These are phyloP conservation scores for Pygoscelis adeliae DNA, from an alignment of 2,113 vertebrate species.

Conservation along the genomic window DNA sequence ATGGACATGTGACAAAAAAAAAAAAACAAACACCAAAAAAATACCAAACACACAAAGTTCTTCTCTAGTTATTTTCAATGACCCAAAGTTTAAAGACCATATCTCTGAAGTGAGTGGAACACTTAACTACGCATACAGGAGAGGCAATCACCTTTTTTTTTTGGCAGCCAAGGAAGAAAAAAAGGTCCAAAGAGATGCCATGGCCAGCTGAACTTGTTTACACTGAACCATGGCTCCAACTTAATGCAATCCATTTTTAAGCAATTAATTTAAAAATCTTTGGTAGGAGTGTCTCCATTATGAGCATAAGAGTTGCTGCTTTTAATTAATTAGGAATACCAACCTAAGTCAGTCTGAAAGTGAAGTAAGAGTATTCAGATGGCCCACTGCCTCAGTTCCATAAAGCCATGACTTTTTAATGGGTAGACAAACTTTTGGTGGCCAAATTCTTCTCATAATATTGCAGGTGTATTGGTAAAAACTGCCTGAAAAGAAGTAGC, in stretches of 20 bases:
- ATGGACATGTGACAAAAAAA: background rate
- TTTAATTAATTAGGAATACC: background rate
- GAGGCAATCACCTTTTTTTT: too few species aligned
- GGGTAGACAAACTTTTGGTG: background rate
- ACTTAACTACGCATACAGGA: background rate
- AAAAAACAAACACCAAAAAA: background rate
- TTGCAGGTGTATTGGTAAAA: background rate
- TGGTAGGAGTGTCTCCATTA: background rate
- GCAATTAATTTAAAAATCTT: background rate
- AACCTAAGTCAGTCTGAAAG: background rate
- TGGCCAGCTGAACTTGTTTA: background rate
- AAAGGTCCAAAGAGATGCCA: background rate
- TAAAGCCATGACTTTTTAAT: background rate
- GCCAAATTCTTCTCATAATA: background rate
- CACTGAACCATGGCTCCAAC: background rate
- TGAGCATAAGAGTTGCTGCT: background rate
- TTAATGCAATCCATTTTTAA: background rate
- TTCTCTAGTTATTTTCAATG: too few species aligned
- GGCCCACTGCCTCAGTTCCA: background rate
- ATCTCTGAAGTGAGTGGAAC: background rate
- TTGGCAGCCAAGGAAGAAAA: background rate
- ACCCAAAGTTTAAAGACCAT: background rate
- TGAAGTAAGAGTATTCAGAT: background rate
- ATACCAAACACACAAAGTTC: too few species aligned
- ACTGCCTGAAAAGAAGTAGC: background rate